These are phyloP conservation scores for Stenotaenia linearis DNA, from an alignment of 2,888 invertebrate species.

Conservation along the genomic window DNA sequence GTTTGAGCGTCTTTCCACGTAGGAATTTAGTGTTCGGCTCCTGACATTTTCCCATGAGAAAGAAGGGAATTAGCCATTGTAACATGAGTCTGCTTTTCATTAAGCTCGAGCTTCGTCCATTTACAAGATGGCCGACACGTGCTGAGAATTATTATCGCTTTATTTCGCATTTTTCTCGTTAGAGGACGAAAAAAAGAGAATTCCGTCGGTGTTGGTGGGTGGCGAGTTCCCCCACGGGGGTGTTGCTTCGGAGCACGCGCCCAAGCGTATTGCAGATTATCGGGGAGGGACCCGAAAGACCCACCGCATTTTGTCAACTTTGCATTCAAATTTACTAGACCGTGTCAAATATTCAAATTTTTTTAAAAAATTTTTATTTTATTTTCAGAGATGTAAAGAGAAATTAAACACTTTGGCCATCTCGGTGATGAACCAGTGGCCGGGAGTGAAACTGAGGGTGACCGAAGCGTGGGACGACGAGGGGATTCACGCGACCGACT, in stretches of 20 bases:
- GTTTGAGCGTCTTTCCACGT: background rate
- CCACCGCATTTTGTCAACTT: background rate
- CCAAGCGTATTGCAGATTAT: too few relatives aligned
- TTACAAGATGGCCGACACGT: background rate
- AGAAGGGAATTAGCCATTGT: background rate
- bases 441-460: slow-evolving; percentile 83
- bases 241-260: background rate
- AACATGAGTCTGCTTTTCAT: background rate
- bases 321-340: too few relatives aligned
- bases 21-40: background rate
- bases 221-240: background rate
- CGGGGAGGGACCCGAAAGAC: background rate
- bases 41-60: background rate
- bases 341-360: background rate
- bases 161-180: background rate
- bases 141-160: background rate
- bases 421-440: slow-evolving; percentile 98
- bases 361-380: slow-evolving; percentile 35
- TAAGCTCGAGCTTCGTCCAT: background rate
- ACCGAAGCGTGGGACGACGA: slow-evolving; percentile 92
- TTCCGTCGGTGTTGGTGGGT: background rate
- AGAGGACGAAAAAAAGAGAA: too few relatives aligned
- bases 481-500: slow-evolving; percentile 69
- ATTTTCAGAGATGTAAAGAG: slow-evolving; percentile 88
- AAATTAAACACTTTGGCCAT: slow-evolving; percentile 89